Evolutionary conservation across 2,797 vertebrate genomes (phyloP).

Genomic region (Myripristis jacobus): DNA sequence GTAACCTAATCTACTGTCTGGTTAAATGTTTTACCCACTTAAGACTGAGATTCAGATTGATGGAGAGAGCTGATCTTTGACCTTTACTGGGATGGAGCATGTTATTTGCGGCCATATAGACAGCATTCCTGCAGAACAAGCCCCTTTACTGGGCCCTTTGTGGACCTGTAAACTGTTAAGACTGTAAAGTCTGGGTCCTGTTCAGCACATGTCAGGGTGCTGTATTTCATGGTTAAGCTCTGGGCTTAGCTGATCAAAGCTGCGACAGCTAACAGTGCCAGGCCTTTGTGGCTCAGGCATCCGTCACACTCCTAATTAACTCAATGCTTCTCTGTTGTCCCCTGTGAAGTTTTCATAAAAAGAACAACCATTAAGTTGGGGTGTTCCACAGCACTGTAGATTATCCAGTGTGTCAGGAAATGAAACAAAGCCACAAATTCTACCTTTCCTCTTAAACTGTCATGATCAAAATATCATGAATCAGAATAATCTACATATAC

Average conservation of each 20-base stretch:
- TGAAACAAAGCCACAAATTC: conserved; percentile 68
- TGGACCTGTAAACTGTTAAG: conserved; percentile 72
- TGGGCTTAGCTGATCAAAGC: conserved; percentile 81
- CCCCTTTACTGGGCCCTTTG: conserved; percentile 32
- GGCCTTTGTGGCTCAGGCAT: conserved; percentile 74
- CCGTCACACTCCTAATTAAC: conserved; percentile 80
- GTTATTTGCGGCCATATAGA: conserved; percentile 33
- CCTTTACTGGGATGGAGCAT: conserved; percentile 12
- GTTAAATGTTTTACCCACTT: conserved; percentile 24
- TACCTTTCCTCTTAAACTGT: conserved; percentile 1
- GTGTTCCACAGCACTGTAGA: conserved; percentile 67
- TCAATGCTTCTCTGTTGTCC: conserved; percentile 70
- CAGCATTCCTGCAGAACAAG: conserved; percentile 50
- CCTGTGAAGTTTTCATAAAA: conserved; percentile 74
- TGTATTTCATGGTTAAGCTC: conserved; percentile 77
- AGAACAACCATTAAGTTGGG: conserved; percentile 66
- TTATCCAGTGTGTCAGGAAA: conserved; percentile 78
- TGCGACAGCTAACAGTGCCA: conserved; percentile 70
- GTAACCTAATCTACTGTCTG: conserved; percentile 23
- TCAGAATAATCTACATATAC: not conserved
- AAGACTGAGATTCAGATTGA: conserved; percentile 28
- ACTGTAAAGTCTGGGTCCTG: conserved; percentile 73
- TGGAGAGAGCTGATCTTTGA: conserved; percentile 41
- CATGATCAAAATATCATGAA: not conserved
- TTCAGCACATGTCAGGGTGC: conserved; percentile 77